phyloP scores from a whole-genome alignment of 2,797 vertebrate species.

The Cuculus canorus region DNA sequence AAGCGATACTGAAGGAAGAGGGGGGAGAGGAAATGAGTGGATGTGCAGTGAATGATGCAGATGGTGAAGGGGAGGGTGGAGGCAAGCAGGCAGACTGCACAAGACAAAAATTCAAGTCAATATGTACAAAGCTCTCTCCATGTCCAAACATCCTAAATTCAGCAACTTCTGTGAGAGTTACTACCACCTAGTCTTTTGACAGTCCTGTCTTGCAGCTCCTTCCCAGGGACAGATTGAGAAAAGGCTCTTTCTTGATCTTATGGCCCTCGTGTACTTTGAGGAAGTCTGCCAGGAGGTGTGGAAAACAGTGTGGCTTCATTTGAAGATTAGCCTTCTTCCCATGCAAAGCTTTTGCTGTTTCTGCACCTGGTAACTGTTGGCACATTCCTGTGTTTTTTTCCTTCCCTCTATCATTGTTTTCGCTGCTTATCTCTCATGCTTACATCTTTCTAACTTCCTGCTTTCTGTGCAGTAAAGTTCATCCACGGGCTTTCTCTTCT shows the following conservation, averaged over 20 bases:
- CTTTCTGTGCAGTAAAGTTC: slow-evolving; percentile 15
- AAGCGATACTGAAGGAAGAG: not conserved
- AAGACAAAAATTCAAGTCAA: not conserved
- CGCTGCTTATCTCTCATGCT: slow-evolving; percentile 14
- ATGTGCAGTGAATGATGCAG: not conserved
- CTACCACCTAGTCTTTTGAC: not conserved
- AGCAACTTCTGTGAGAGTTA: not conserved
- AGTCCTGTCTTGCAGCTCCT: not conserved
- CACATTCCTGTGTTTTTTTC: not conserved
- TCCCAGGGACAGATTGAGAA: not conserved
- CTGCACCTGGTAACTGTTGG: slow-evolving; percentile 1
- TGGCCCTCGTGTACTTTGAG: not conserved
- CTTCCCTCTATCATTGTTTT: not conserved
- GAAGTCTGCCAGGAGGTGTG: not conserved
- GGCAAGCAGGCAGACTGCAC: not conserved
- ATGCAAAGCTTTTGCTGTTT: not conserved
- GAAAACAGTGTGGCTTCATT: not conserved
- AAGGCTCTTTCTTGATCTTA: not conserved
- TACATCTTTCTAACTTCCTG: slow-evolving; percentile 46
- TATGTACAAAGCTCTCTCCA: not conserved
- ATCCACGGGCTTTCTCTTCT: not conserved
- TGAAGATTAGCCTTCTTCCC: not conserved
- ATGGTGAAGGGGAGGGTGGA: not conserved
- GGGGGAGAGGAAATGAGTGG: not conserved
- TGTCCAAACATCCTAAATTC: not conserved